phyloP scores from a whole-genome alignment of 2,797 vertebrate genomes.

The Botia almorhae region DNA sequence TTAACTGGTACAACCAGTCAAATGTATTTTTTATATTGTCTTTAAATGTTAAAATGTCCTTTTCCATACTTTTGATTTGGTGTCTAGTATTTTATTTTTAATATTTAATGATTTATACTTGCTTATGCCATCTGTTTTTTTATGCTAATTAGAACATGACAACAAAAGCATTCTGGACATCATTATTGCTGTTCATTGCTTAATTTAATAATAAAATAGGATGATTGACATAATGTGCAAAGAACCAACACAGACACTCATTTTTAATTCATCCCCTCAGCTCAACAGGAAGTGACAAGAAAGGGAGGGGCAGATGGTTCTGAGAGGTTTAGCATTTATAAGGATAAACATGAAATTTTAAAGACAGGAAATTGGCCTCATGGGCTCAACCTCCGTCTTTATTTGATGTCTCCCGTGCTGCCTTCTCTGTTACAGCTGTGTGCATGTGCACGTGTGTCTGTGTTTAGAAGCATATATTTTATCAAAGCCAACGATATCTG shows the following conservation, averaged over 20 bases:
- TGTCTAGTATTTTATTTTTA: too few relatives aligned
- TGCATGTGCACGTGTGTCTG: slow-evolving; percentile 28
- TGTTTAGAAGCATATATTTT: not conserved
- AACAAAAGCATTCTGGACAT: not conserved
- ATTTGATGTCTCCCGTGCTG: slow-evolving; percentile 58
- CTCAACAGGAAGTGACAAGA: slow-evolving; percentile 60
- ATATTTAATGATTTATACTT: too few relatives aligned
- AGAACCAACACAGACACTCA: slow-evolving; percentile 39
- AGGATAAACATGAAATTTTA: slow-evolving; percentile 67
- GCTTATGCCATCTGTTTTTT: too few relatives aligned
- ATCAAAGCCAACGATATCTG: not conserved
- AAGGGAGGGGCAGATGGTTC: slow-evolving; percentile 48
- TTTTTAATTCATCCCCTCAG: slow-evolving; percentile 59
- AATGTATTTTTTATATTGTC: too few relatives aligned
- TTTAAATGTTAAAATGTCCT: too few relatives aligned
- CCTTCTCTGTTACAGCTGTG: slow-evolving; percentile 47
- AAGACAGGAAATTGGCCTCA: slow-evolving; percentile 64
- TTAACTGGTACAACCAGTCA: too few relatives aligned
- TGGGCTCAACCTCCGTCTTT: slow-evolving; percentile 56
- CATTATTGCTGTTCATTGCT: slow-evolving; percentile 5
- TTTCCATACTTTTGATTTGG: too few relatives aligned
- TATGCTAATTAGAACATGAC: too few relatives aligned
- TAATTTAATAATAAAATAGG: slow-evolving; percentile 28
- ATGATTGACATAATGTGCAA: slow-evolving; percentile 44
- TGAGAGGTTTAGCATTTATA: slow-evolving; percentile 61